phyloP scores from a whole-genome alignment of 2,113 vertebrate species.

The Pachyramphus minor region DNA sequence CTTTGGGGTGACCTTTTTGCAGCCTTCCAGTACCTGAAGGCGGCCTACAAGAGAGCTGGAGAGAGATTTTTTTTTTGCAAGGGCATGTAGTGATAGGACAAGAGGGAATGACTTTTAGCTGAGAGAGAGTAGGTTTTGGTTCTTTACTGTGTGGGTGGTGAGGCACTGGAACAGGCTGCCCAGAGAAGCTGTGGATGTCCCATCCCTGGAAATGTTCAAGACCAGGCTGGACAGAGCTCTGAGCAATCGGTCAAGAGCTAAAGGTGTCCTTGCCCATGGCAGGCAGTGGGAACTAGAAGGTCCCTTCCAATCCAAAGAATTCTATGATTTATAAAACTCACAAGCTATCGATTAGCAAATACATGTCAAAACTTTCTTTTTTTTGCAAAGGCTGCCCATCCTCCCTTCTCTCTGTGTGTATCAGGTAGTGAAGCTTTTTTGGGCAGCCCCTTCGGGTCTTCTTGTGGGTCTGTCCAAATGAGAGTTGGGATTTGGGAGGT shows the following conservation, averaged over 20 bases:
- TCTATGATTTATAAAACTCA: background rate
- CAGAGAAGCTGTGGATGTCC: background rate
- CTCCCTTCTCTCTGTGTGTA: background rate
- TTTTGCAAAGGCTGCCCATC: background rate
- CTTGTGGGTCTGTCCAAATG: background rate
- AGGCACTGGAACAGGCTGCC: background rate
- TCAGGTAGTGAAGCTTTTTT: background rate
- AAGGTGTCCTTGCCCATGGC: background rate
- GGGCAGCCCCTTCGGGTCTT: background rate
- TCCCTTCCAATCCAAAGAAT: background rate
- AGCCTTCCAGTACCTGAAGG: background rate
- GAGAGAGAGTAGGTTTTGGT: background rate
- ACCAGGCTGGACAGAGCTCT: background rate
- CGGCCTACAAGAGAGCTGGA: background rate
- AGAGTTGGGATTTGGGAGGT: background rate
- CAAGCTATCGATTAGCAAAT: background rate
- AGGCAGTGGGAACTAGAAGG: background rate
- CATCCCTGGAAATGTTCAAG: background rate
- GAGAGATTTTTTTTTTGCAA: background rate
- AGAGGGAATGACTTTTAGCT: background rate
- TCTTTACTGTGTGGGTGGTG: background rate
- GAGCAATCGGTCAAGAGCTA: background rate
- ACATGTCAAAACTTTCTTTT: background rate
- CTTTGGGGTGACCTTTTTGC: background rate
- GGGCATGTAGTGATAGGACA: background rate